These are phyloP conservation scores for Pollachius pollachius DNA, from an alignment of 2,113 vertebrate species.

Conservation along the genomic window DNA sequence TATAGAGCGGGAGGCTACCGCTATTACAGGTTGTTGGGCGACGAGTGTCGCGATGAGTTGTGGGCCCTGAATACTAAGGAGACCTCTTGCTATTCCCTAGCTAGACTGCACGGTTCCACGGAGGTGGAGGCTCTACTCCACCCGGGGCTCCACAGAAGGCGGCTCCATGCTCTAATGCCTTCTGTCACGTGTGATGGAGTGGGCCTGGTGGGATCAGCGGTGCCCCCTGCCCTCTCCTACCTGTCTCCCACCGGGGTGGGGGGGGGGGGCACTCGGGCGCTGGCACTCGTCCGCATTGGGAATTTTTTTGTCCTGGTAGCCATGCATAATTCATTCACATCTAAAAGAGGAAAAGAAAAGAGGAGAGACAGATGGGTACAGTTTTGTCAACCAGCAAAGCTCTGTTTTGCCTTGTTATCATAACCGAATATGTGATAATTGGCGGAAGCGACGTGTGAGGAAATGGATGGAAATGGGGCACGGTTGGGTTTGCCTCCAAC, in stretches of 20 bases:
- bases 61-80: slow-evolving; percentile 39
- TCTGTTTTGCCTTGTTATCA: too few species aligned
- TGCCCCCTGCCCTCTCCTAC: slow-evolving; percentile 49
- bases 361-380: neutral
- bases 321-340: slow-evolving; percentile 7
- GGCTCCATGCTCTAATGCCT: slow-evolving; percentile 64
- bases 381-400: too few species aligned
- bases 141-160: slow-evolving; percentile 65
- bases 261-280: slow-evolving; percentile 27
- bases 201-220: slow-evolving; percentile 54
- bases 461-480: too few species aligned
- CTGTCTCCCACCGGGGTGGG: slow-evolving; percentile 40
- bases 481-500: too few species aligned
- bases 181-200: slow-evolving; percentile 71
- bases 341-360: neutral
- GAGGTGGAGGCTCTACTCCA: slow-evolving; percentile 27
- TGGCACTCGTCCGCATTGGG: slow-evolving; percentile 14
- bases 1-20: neutral
- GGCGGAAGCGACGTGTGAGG: too few species aligned
- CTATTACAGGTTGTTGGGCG: neutral
- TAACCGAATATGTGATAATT: too few species aligned
- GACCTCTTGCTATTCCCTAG: slow-evolving; percentile 49
- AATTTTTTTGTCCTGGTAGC: neutral
- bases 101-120: slow-evolving; percentile 40
- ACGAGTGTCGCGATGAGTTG: neutral